These are phyloP conservation scores for Cyphotilapia sp. DNA, from an alignment of 2,113 vertebrate genomes.

Conservation along the genomic window DNA sequence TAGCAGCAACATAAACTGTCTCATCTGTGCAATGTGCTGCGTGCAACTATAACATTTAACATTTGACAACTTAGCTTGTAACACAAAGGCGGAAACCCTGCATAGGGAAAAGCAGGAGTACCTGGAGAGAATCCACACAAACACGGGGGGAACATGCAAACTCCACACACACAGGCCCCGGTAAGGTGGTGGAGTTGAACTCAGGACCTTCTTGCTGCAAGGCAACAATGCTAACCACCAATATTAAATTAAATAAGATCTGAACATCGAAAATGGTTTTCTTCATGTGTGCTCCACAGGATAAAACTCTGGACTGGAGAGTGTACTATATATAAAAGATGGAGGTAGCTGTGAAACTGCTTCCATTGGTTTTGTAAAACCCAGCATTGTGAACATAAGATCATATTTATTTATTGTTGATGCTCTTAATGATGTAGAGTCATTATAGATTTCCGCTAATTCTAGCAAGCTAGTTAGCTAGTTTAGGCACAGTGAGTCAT, in stretches of 20 bases:
- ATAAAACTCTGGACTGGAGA: background rate
- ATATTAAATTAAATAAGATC: background rate
- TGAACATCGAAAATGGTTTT: background rate
- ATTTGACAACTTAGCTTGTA: background rate
- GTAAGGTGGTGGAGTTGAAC: background rate
- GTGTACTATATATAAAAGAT: background rate
- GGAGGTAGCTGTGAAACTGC: background rate
- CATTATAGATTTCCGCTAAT: background rate
- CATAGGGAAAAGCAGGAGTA: background rate
- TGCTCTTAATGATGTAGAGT: background rate
- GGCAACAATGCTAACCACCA: background rate
- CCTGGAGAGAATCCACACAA: background rate
- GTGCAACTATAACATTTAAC: background rate
- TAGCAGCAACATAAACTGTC: background rate
- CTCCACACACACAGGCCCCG: background rate
- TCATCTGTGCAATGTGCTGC: background rate
- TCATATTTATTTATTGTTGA: background rate
- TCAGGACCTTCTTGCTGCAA: background rate
- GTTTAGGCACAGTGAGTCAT: background rate
- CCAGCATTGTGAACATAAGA: background rate
- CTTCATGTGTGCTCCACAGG: background rate
- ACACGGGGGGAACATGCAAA: background rate
- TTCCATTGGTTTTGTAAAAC: background rate
- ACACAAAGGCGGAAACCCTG: background rate
- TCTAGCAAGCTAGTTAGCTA: background rate